phyloP scores from a whole-genome alignment of 2,113 vertebrate species.

The Tragelaphus imberbis region DNA sequence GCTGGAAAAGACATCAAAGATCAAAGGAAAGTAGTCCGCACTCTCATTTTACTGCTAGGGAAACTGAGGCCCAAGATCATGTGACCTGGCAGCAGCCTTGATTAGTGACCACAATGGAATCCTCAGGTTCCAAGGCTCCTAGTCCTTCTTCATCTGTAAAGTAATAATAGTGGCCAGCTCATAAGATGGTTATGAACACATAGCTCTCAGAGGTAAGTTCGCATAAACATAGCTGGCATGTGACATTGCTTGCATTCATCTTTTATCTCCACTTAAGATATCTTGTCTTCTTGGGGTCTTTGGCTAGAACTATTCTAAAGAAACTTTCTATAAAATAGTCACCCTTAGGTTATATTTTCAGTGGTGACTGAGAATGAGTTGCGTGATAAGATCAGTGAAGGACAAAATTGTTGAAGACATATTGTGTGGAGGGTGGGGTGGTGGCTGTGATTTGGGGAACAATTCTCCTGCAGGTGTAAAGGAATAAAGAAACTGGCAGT shows the following conservation, averaged over 20 bases:
- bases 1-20: neutral
- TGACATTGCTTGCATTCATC: neutral
- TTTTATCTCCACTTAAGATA: neutral
- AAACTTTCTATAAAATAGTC: neutral
- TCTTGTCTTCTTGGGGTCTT: neutral
- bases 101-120: neutral
- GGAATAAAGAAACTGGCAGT: neutral
- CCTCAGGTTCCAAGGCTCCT: neutral
- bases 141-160: neutral
- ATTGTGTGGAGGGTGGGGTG: neutral
- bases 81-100: neutral
- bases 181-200: neutral
- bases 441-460: neutral
- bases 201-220: neutral
- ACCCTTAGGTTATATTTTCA: neutral
- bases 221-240: neutral
- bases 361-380: neutral
- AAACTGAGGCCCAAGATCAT: neutral
- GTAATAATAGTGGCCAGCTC: neutral
- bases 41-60: neutral
- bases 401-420: neutral
- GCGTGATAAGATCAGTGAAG: neutral
- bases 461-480: neutral
- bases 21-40: neutral
- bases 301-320: neutral